phyloP scores from a whole-genome alignment of 2,797 vertebrate species.

The Brotogeris chrysoptera region DNA sequence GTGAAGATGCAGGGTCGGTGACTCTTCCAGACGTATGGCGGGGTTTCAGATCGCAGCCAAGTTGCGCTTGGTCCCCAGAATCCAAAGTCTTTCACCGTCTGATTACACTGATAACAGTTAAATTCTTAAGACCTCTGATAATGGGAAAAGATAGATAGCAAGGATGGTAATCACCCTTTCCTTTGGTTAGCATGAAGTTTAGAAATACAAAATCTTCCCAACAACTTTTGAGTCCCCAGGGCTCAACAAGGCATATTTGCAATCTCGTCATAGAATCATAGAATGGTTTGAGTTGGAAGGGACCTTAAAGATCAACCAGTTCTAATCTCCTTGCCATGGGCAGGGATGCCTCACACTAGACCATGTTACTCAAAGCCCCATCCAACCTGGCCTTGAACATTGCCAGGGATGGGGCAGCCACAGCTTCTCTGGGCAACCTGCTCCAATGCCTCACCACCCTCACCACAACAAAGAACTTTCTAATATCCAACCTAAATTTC shows the following conservation, averaged over 20 bases:
- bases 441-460: background rate
- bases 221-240: background rate
- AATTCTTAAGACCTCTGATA: accelerated
- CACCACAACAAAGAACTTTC: background rate
- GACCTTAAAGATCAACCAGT: background rate
- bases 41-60: accelerated
- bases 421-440: background rate
- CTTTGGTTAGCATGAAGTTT: background rate
- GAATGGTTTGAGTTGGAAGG: background rate
- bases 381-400: background rate
- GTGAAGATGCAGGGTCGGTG: background rate
- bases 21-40: background rate
- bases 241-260: background rate
- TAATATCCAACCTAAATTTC: background rate
- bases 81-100: background rate
- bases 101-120: background rate
- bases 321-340: background rate
- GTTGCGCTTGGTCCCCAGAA: no score
- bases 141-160: accelerated
- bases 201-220: background rate
- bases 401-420: background rate
- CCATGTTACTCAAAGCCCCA: background rate
- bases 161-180: accelerated
- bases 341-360: background rate
- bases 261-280: background rate